Base-by-base conservation (phyloP, 2,888 invertebrate species). In the Caradrina kadenii region DNA sequence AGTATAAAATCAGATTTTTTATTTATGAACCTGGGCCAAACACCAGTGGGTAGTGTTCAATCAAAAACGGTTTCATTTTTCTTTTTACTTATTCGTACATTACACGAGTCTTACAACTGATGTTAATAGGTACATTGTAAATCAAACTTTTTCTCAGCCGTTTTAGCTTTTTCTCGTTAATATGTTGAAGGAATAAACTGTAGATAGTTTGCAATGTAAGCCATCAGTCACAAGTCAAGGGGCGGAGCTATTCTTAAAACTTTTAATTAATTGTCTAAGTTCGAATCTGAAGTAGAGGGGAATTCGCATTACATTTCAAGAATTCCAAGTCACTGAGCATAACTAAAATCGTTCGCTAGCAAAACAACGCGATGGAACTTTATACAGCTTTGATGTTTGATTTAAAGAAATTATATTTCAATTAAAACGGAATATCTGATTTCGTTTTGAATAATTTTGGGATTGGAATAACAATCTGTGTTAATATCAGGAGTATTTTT, bases 241-340 rank as follows among this genome's bases (percentile, higher is more conserved):
- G 76, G 82, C 77, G 81, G 82, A 79, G 82, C 85, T 83, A 88
- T 91, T 91, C 91, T 92, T 90, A 90, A 89, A 92, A 92, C 89
- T 92, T 92, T 92, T 92, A 91, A 93, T 93, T 92, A 93, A 93
- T 92, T 90, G 91, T 86, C 87, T 83, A 90, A 93, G 91, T 93
- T 92, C 56, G 69, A 80, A 81, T 82, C 82, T 74, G 83, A 77
- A 81, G 82, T 77, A 79, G 83, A 83, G 82, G 85, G 82, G 73
- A 76, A 88, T 85, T 88, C 84, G 82, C 87, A 87, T 89, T 87
- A 89, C 88, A 86, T 87, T 88, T 83, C 85, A 80, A 88, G 86
- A 87, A 88, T 89, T 87, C 86, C 87, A 86, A 89, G 86, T 90
- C 89, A 89, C 89, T 87, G 88, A 82, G 86, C 88, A 88, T 89